Base-by-base conservation (phyloP, 2,113 vertebrate genomes). In the Scopus umbretta region DNA sequence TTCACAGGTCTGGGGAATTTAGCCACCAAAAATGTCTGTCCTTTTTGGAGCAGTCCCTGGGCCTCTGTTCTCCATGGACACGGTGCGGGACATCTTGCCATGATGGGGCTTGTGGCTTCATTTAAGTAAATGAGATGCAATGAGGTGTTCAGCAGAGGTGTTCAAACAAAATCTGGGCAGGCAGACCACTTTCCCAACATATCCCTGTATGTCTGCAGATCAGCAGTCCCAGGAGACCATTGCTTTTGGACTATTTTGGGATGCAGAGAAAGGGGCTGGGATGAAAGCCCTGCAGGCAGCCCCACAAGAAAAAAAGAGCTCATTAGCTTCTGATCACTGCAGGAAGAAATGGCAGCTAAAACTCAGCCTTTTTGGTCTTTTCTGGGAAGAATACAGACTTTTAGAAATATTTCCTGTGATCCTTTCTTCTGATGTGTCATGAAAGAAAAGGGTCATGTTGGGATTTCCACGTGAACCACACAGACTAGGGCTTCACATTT, bases 51-150 rank as follows among this genome's bases (percentile, higher is more conserved):
- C 45, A 62, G 26, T 2, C 7, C 32, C 8, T 11, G 10, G 7
- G 9, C 9, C n/a, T 62, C 30, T 65, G 9, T 14, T 93, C 27
- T 56, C 9, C 10, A 15, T 0, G 0, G 26, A 56, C 7, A 53
- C 10, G 43, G 21, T 0, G 1, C 49, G 56, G 49, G 30, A 49
- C 6, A 4, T 4, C n/a, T 81, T 3, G 1, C 15, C 27, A 5
- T 11, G 7, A 1, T 11, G 52, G 11, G 6, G 15, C 82, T 45
- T 81, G 23, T 40, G 45, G 36, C 73, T 82, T 76, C 6, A 1
- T 70, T 68, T 53, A 68, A 58, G 45, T 40, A 52, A 85, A 82
- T 40, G 19, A 86, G 58, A 63, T 19, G n/a, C 1, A 0, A 23
- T 70, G 43, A 56, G 32, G 30, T 59, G 17, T 43, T 71, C 59